Conservation (phyloP, 1,140 invertebrate genomes). For the Leptonema lineaticorne region DNA sequence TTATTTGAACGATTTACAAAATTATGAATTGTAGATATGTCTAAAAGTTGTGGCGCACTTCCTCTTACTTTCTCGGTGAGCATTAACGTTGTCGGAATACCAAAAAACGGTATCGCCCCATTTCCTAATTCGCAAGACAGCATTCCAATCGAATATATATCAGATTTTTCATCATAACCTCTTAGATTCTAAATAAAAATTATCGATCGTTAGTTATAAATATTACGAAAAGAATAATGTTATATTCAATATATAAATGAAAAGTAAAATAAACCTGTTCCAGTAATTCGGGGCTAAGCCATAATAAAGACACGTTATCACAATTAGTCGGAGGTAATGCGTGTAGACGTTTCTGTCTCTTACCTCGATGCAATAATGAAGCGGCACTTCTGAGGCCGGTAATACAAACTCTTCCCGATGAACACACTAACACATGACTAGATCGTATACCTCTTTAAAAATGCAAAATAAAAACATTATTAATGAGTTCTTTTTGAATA, state of each 20-base stretch:
- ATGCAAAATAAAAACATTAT: not conserved
- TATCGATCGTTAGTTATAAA: not conserved
- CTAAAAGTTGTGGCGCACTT: slow-evolving; percentile 72
- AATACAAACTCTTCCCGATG: slow-evolving; percentile 67
- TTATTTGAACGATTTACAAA: slow-evolving; percentile 46
- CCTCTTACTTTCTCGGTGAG: slow-evolving; percentile 85
- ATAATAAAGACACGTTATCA: slow-evolving; percentile 71
- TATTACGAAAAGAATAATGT: not conserved
- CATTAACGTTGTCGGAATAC: slow-evolving; percentile 83
- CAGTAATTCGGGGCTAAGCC: slow-evolving; percentile 88
- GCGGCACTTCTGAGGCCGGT: slow-evolving; percentile 78
- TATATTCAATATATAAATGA: too few relatives aligned
- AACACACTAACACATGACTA: slow-evolving; percentile 79
- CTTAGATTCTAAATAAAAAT: slow-evolving; percentile 68
- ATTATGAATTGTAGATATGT: slow-evolving; percentile 69
- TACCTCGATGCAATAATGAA: slow-evolving; percentile 69
- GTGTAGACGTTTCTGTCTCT: slow-evolving; percentile 67
- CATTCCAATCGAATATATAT: slow-evolving; percentile 89
- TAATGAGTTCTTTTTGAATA: not conserved
- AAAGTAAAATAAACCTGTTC: slow-evolving; percentile 64
- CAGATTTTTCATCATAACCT: slow-evolving; percentile 86
- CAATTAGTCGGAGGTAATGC: slow-evolving; percentile 67
- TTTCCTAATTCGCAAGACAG: slow-evolving; percentile 87
- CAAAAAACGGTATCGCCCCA: slow-evolving; percentile 82
- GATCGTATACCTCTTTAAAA: slow-evolving; percentile 74